Percentiles rank a stretch among this genome's conserved stretches.
Conservation (phyloP, 2,113 vertebrate species). For the Lepus americanus region DNA sequence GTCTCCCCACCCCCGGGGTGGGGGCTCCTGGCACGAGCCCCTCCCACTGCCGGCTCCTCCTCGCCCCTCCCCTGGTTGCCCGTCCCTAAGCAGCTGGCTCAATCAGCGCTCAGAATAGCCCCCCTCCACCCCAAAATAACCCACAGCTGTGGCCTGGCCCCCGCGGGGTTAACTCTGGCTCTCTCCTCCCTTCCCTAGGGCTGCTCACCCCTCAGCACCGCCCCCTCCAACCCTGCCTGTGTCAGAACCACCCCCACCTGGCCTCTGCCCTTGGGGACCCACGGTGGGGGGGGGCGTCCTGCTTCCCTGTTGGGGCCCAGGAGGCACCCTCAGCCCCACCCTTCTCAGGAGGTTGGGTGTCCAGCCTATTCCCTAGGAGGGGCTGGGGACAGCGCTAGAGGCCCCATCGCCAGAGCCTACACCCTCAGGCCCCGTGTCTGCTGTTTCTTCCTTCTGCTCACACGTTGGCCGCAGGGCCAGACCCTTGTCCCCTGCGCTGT, state of each 20-base stretch:
- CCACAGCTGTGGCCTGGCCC: slow-evolving; percentile 91
- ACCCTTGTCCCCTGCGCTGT: background rate
- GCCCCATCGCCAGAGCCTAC: background rate
- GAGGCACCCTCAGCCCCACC: background rate
- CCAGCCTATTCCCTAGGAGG: background rate
- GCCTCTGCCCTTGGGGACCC: slow-evolving; percentile 28
- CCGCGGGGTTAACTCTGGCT: slow-evolving; percentile 84
- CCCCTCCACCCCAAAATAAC: slow-evolving; percentile 83
- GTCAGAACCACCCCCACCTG: slow-evolving; percentile 37
- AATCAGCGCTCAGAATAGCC: slow-evolving; percentile 81
- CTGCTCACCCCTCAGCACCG: slow-evolving; percentile 39
- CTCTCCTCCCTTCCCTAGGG: slow-evolving; percentile 25
- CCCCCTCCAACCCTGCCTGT: slow-evolving; percentile 78
- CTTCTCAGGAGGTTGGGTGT: background rate
- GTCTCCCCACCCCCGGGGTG: background rate
- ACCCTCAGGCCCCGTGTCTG: background rate
- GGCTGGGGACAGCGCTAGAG: background rate
- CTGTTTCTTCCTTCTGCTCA: too few species aligned
- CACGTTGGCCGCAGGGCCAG: background rate
- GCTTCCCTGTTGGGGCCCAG: background rate
- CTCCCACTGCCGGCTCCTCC: slow-evolving; percentile 68
- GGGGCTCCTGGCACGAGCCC: background rate
- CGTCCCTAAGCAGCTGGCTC: slow-evolving; percentile 85
- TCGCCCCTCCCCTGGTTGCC: slow-evolving; percentile 88
- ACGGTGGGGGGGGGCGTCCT: background rate